Evolutionary conservation across 2,888 invertebrate species (phyloP).

Genomic region (Cyaniris semiargus): DNA sequence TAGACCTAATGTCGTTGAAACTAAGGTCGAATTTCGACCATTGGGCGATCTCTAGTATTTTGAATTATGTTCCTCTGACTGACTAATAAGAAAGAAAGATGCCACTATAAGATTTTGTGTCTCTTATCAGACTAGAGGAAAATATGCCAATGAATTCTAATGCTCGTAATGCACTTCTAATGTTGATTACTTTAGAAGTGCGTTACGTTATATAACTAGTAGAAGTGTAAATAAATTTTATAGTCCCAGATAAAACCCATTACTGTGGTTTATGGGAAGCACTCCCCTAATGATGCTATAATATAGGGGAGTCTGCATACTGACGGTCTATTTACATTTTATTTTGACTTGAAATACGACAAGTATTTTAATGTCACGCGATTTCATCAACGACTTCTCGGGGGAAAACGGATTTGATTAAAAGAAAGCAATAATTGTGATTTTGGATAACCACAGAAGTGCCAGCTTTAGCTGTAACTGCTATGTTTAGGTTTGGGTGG

Average conservation of each 20-base stretch:
- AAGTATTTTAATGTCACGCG: conserved; percentile 12
- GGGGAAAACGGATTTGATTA: neutral
- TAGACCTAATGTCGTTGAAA: too few relatives aligned
- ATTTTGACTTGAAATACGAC: conserved; percentile 34
- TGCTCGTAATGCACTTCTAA: neutral
- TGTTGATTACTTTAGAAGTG: conserved; percentile 44
- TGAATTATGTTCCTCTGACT: too few relatives aligned
- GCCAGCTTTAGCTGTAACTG: neutral
- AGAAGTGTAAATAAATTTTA: conserved; percentile 75
- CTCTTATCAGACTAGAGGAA: too few relatives aligned
- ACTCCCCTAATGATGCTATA: conserved; percentile 72
- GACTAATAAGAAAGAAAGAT: too few relatives aligned
- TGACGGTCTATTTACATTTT: conserved; percentile 39
- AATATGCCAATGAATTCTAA: too few relatives aligned
- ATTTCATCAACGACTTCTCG: neutral
- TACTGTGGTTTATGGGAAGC: conserved; percentile 70
- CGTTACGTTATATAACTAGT: conserved; percentile 59
- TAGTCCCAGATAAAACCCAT: conserved; percentile 74
- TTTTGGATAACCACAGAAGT: neutral
- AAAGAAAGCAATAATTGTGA: neutral
- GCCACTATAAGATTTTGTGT: too few relatives aligned
- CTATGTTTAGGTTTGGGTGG: too few relatives aligned
- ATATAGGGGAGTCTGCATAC: conserved; percentile 53
- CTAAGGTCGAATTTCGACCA: too few relatives aligned
- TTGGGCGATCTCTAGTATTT: too few relatives aligned